Base-by-base conservation (phyloP, 2,113 vertebrate species). In the Lophius piscatorius region DNA sequence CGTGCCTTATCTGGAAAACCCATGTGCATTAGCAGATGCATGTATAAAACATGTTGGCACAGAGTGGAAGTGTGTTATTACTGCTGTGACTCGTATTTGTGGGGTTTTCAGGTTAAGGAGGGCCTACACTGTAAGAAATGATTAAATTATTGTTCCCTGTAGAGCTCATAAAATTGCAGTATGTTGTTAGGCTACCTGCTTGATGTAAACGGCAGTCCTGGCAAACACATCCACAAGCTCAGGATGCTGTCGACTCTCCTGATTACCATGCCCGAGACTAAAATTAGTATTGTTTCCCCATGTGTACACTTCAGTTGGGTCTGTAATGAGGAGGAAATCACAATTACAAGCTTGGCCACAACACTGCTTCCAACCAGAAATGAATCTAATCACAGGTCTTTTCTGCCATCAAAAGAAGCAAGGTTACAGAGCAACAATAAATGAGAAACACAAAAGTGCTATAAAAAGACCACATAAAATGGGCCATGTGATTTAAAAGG, bases 211-310 rank as follows among this genome's bases (percentile, higher is more conserved):
- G 10, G 94, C 93, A 33, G 88, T 93, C 44, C 95, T 92, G 76
- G 95, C 90, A 84, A 99, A 99, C 21, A 95, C 81, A 82, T 99
- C 97, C 75, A 99, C 93, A 51, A 96, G 47, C 59, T 99, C 97
- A 57, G 97, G 96, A 81, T 97, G 94, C 63, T 95, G 89, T 65
- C 95, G 94, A 76, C 94, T 95, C 74, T 98, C 94, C 69, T 98
- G 97, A 86, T 94, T 94, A 73, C 96, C 96, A 51, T 99, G 97
- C 14, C 97, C 97, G 42, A 98, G 87, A 62, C 93, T 99, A 81
- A 99, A 99, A 87, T 99, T 99, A 54, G 93, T 93, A 67, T 99
- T 98, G 88, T 91, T 94, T 58, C 97, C 97, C 97, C 97, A 99
- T 2, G 94, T 99, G 70, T 97, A 99, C 35, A 96, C 94, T 83